Percentiles rank a stretch among this genome's conserved stretches.
phyloP scores from a whole-genome alignment of 2,888 invertebrate genomes.

The Nyleta sp. region DNA sequence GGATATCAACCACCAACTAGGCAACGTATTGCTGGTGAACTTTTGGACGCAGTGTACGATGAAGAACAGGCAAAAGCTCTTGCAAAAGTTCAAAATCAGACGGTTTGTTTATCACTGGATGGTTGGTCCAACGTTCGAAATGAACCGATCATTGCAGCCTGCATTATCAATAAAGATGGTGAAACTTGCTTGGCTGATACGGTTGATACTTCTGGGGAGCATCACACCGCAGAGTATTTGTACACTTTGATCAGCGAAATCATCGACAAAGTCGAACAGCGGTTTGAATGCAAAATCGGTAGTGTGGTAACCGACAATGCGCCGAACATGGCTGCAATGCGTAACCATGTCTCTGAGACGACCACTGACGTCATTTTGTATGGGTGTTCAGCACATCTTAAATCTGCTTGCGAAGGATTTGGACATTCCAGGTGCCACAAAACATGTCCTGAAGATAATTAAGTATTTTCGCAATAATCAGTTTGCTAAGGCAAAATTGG shows the following conservation, averaged over 20 bases:
- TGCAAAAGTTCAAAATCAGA: constrained; percentile 10
- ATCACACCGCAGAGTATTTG: constrained; percentile 23
- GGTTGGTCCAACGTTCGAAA: constrained; percentile 40
- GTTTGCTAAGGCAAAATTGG: constrained; percentile 29
- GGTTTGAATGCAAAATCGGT: constrained; percentile 7
- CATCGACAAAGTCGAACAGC: constrained; percentile 4
- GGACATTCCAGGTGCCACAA: constrained; percentile 18
- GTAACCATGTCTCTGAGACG: not conserved
- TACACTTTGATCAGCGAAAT: not conserved
- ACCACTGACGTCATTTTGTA: constrained; percentile 8
- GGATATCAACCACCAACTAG: constrained; percentile 34
- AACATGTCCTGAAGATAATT: constrained; percentile 10
- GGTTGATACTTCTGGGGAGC: constrained; percentile 30
- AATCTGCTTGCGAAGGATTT: constrained; percentile 34
- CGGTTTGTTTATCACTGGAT: constrained; percentile 27
- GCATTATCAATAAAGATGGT: constrained; percentile 19
- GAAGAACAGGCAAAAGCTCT: constrained; percentile 27
- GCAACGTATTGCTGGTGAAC: constrained; percentile 7
- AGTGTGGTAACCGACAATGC: constrained; percentile 40
- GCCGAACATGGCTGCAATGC: constrained; percentile 18
- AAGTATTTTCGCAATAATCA: constrained; percentile 45
- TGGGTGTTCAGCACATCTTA: constrained; percentile 38
- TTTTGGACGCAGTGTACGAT: constrained; percentile 15
- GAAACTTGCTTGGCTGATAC: constrained; percentile 32
- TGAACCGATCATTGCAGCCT: constrained; percentile 28